Base-by-base conservation (phyloP, 2,888 invertebrate genomes). In the Napeogenes inachia region DNA sequence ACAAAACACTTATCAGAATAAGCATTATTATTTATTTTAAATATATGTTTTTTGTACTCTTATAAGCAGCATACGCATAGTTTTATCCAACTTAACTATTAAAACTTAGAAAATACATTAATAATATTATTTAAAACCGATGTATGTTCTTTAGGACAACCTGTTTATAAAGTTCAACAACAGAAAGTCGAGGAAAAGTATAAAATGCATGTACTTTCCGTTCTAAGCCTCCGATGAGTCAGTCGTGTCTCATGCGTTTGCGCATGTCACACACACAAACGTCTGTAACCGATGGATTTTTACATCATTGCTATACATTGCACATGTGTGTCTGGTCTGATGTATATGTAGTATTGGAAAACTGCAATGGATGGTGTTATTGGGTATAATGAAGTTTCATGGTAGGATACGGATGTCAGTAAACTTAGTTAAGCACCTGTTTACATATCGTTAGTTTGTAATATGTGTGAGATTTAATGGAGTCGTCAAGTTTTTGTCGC, bases 361-460 rank as follows among this genome's bases (percentile, higher is more conserved):
- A 0, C 2, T 35, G 75, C 64, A 73, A 78, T 82, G 76, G 64
- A 70, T 54, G 12, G 4, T 45, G 59, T 59, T 42, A 54, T 3
- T 58, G 13, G 54, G 61, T 61, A 63, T 12, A 50, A 59, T 70
- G 61, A 62, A 68, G 68, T 71, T 57, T 72, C 74, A 73, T 72
- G 70, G 73, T 79, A 74, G 75, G 78, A 77, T 78, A 80, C 77
- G 76, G 78, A 85, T 84, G 87, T 85, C 84, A 84, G 84, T 84
- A 84, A 84, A 87, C 82, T 83, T 79, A 75, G 79, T 78, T 80
- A 84, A 84, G 79, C 87, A 86, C 84, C 82, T 87, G 87, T 87
- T 87, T 85, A 84, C 84, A 81, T 82, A 82, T 75, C 77, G 77
- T 77, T 80, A 80, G 77, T 76, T 77, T 80, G 67, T 73, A 73